These are phyloP conservation scores for Aythya fuligula DNA, from an alignment of 2,797 vertebrate species.

Conservation along the genomic window DNA sequence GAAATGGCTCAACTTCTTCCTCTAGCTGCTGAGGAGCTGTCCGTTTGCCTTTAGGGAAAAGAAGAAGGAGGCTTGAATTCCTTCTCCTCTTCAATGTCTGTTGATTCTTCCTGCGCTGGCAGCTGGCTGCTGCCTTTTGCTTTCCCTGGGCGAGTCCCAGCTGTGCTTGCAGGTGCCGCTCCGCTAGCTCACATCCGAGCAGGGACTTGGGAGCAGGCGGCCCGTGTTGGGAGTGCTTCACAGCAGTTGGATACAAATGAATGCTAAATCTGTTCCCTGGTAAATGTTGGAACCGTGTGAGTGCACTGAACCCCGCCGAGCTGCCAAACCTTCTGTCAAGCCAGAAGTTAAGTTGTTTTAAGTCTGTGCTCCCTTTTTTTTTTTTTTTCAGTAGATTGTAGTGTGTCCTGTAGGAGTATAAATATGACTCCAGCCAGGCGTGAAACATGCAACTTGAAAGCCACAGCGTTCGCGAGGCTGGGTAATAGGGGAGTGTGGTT, in stretches of 20 bases:
- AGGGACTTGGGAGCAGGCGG: conserved; percentile 16
- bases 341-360: conserved; percentile 48
- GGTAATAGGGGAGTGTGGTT: neutral
- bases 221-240: conserved; percentile 34
- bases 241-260: conserved; percentile 31
- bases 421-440: conserved; percentile 25
- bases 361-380: neutral
- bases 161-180: conserved; percentile 58
- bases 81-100: neutral
- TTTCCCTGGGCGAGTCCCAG: conserved; percentile 49
- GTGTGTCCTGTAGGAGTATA: conserved; percentile 35
- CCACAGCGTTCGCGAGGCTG: neutral
- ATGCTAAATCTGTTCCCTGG: conserved; percentile 45
- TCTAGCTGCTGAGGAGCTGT: neutral
- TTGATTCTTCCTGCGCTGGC: neutral
- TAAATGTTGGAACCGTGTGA: conserved; percentile 44
- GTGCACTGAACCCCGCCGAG: conserved; percentile 11
- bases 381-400: neutral
- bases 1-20: neutral
- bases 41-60: neutral
- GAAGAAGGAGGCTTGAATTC: neutral
- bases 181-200: conserved; percentile 4
- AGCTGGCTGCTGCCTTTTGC: conserved; percentile 30
- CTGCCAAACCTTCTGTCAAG: conserved; percentile 64
- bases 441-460: conserved; percentile 27